phyloP scores from a whole-genome alignment of 2,113 vertebrate species.

The Athene cunicularia region DNA sequence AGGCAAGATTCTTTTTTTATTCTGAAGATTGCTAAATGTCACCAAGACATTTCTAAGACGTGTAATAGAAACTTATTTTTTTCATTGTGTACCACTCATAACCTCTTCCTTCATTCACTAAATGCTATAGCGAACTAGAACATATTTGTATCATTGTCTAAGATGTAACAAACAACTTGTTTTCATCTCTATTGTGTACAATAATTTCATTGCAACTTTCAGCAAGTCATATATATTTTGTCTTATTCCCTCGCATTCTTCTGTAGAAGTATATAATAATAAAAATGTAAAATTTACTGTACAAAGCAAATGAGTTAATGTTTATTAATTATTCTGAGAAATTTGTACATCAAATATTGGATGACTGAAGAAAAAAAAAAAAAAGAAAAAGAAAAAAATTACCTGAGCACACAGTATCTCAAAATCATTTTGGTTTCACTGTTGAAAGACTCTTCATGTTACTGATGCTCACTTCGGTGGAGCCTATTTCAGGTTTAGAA shows the following conservation, averaged over 20 bases:
- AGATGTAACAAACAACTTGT: background rate
- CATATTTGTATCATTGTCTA: background rate
- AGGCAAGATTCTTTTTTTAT: background rate
- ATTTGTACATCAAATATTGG: background rate
- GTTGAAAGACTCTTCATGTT: background rate
- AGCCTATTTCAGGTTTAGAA: background rate
- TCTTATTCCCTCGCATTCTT: background rate
- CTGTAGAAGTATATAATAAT: background rate
- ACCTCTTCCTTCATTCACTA: background rate
- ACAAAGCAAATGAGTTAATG: background rate
- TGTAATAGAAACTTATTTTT: background rate
- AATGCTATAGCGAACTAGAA: background rate
- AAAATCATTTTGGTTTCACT: background rate
- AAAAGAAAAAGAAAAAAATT: background rate
- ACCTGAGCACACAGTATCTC: accelerated
- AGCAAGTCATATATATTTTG: background rate
- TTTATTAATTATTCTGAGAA: background rate
- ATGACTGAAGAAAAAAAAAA: background rate
- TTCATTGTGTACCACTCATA: background rate
- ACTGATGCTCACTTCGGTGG: background rate
- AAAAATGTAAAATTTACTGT: background rate
- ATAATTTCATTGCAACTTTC: background rate
- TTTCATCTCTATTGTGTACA: background rate
- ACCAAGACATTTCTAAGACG: background rate
- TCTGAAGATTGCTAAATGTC: background rate